These are phyloP conservation scores for Salvelinus sp. DNA, from an alignment of 2,113 vertebrate genomes.

Conservation along the genomic window DNA sequence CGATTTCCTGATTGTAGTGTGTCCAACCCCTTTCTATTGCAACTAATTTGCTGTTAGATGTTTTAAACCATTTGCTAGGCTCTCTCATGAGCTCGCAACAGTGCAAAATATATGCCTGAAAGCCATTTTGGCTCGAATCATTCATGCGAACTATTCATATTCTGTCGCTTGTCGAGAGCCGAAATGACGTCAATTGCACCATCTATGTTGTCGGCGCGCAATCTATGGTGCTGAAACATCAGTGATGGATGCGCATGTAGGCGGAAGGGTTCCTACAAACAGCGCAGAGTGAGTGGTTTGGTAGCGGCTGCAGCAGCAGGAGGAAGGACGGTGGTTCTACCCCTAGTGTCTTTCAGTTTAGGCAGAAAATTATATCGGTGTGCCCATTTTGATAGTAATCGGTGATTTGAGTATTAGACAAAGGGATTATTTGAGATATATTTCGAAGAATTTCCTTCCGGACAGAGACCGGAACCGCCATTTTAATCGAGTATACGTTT, in stretches of 20 bases:
- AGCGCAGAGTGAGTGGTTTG: slow-evolving; percentile 68
- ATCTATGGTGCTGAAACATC: slow-evolving; percentile 3
- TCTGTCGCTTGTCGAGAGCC: slow-evolving; percentile 28
- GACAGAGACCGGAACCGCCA: slow-evolving; percentile 67
- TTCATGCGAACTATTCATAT: neutral
- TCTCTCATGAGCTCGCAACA: slow-evolving; percentile 20
- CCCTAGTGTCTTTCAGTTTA: slow-evolving; percentile 73
- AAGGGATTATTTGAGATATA: slow-evolving; percentile 56
- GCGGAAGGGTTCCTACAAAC: too few species aligned
- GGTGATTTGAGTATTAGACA: slow-evolving; percentile 32
- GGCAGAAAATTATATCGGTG: slow-evolving; percentile 60
- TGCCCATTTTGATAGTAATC: slow-evolving; percentile 38
- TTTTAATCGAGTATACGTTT: slow-evolving; percentile 78
- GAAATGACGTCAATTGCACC: slow-evolving; percentile 55
- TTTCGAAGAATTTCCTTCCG: slow-evolving; percentile 47
- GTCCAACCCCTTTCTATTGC: too few species aligned
- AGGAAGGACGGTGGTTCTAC: slow-evolving; percentile 79
- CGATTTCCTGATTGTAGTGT: neutral
- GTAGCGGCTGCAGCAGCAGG: slow-evolving; percentile 79
- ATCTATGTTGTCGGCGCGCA: slow-evolving; percentile 17
- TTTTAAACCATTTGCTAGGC: neutral
- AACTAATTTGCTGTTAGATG: neutral
- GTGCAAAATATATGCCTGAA: slow-evolving; percentile 17
- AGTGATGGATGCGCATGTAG: too few species aligned
- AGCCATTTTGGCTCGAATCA: slow-evolving; percentile 60